Conservation (phyloP, 1,140 invertebrate genomes). For the Drosophila tsacasi region DNA sequence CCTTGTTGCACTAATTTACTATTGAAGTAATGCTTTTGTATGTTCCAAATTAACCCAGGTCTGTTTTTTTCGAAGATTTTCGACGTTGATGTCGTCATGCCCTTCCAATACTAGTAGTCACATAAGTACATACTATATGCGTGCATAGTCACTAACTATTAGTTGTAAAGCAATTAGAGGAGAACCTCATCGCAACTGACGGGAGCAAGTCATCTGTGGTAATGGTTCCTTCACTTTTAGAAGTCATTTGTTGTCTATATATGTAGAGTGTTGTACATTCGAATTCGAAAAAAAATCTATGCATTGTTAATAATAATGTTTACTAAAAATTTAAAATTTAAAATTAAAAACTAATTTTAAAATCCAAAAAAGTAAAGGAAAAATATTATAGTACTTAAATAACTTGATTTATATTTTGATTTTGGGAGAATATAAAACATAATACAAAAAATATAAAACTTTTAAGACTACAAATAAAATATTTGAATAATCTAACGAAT, state of each 20-base stretch:
- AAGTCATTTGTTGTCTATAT: neutral
- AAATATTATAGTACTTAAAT: neutral
- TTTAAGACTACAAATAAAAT: neutral
- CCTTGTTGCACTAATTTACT: conserved; percentile 20
- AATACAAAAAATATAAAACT: neutral
- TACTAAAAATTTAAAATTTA: too few species aligned
- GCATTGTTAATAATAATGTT: too few species aligned
- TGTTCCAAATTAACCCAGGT: neutral
- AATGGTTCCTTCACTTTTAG: conserved; percentile 11
- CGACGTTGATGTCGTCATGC: conserved; percentile 22
- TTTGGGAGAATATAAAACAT: too few species aligned
- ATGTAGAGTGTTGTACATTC: neutral
- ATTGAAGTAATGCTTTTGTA: conserved; percentile 28
- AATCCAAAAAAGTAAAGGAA: neutral
- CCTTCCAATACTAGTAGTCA: neutral
- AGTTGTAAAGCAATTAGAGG: conserved; percentile 28
- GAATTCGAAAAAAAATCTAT: too few species aligned
- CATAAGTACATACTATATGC: neutral
- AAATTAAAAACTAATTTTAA: too few species aligned
- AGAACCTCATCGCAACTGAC: neutral
- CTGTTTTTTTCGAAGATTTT: conserved; percentile 11
- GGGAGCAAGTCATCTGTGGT: conserved; percentile 15
- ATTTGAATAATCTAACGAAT: neutral
- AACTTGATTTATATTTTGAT: neutral
- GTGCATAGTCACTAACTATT: conserved; percentile 11